These are phyloP conservation scores for Ctenoplectra terminalis DNA, from an alignment of 1,140 invertebrate genomes.

Conservation along the genomic window DNA sequence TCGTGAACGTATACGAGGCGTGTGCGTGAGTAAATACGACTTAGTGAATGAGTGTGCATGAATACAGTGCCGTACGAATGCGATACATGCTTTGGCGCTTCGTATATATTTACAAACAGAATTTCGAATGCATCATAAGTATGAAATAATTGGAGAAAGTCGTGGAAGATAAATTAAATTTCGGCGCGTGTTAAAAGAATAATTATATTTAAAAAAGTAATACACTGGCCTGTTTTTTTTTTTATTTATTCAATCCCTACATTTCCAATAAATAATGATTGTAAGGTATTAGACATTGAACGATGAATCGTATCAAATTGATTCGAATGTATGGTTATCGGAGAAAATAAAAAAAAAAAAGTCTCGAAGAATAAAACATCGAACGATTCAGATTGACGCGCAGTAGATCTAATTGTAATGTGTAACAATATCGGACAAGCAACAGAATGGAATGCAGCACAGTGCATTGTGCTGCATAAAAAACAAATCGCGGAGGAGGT, in stretches of 20 bases:
- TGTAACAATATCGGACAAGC: slow-evolving; percentile 62
- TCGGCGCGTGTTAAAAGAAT: no score
- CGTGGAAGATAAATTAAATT: neutral
- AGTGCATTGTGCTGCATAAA: slow-evolving; percentile 57
- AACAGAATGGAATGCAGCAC: slow-evolving; percentile 69
- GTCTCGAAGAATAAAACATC: neutral
- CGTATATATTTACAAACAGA: neutral
- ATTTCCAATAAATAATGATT: no score
- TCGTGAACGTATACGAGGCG: neutral
- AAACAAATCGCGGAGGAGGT: slow-evolving; percentile 55
- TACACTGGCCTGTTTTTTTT: no score
- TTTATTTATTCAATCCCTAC: no score
- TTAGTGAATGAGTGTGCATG: slow-evolving; percentile 43
- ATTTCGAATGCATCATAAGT: neutral
- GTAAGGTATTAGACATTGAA: no score
- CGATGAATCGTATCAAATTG: neutral
- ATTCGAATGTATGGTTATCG: neutral
- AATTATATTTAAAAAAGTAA: no score
- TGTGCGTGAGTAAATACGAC: slow-evolving; percentile 37
- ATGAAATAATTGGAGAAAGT: neutral
- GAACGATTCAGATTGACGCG: slow-evolving; percentile 34
- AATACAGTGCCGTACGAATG: slow-evolving; percentile 31
- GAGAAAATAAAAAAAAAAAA: no score
- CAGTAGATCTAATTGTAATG: slow-evolving; percentile 61
- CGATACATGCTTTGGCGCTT: neutral